Evolutionary conservation across 1,140 invertebrate species (phyloP), one percentile per base, ranked within the genome.

Genomic region (Drosophila sturtevanti): DNA sequence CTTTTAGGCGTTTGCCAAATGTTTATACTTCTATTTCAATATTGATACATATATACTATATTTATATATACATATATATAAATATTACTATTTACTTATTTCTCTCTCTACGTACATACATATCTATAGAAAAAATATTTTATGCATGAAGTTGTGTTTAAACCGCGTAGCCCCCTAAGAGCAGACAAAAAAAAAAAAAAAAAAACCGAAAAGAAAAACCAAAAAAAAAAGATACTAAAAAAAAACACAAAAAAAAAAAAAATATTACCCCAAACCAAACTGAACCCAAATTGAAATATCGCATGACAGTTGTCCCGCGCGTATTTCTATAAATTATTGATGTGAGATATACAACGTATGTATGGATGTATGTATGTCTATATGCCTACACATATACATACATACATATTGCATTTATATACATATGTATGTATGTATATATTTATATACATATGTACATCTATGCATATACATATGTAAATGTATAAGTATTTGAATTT

Each of bases 301-400:
- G 84, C 80, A 89, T 89, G 84, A 89, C 84, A 89, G 79, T 89
- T 80, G 84, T 89, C 84, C 84, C 84, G 61, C 73, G 84, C 72
- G 84, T 84, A 89, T 89, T 74, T 78, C 67, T 78, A 89, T 89
- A 89, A 89, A 89, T 89, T 80, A 89, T 89, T 89, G 70, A 89
- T 89, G 84, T 80, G 79, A 89, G 82, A 89, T 84, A 89, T 89
- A 79, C 66, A 24, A 37, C 62, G 73, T 64, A 69, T 70, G 22
- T 62, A 14, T 61, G 11, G 6, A 41, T 61, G 44, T 21, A 44
- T 41, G 48, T 48, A 44, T 27, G 27, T 52, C 21, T 38, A 14
- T 41, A n/a, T 16, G 7, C 14, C 41, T 44, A 44, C 10, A 16
- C 41, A 44, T 44, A 44, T 44, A 44, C 41, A 44, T 44, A n/a